These are phyloP conservation scores for Henricia sp. DNA, from an alignment of 53 echinoderm and acorn worm genomes.

Conservation along the genomic window DNA sequence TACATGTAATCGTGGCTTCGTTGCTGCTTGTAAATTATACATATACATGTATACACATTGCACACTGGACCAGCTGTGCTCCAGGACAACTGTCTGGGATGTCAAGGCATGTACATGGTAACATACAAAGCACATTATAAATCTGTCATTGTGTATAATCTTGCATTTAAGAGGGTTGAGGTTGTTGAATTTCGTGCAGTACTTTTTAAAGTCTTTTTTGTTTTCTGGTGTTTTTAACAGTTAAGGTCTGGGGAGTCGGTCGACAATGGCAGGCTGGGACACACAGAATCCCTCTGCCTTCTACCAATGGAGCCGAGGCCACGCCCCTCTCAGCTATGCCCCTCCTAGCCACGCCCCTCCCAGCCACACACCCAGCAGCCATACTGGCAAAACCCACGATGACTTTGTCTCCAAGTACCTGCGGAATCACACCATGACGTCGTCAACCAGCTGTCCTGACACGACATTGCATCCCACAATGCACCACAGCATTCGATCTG, in stretches of 20 bases:
- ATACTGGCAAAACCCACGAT: too few relatives aligned
- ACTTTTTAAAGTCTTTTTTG: background rate
- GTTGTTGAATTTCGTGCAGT: background rate
- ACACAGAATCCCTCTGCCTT: conserved; percentile 51
- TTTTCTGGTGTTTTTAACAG: background rate
- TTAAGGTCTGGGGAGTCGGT: conserved; percentile 24
- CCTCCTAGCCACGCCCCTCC: conserved; percentile 18
- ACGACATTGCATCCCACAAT: background rate
- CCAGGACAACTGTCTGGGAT: too few relatives aligned
- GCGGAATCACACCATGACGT: conserved; percentile 48
- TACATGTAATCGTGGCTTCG: too few relatives aligned
- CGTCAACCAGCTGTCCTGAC: conserved; percentile 7
- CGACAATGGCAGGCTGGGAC: conserved; percentile 65
- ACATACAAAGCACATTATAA: background rate
- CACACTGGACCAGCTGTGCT: too few relatives aligned
- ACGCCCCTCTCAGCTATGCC: background rate
- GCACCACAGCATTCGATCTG: conserved; percentile 30
- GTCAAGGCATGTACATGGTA: too few relatives aligned
- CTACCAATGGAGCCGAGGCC: conserved; percentile 39
- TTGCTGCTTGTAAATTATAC: too few relatives aligned
- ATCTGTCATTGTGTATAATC: too few relatives aligned
- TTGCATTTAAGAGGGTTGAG: too few relatives aligned
- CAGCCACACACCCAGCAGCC: conserved; percentile 1
- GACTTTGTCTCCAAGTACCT: conserved; percentile 84
- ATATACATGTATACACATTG: background rate